A percentile compares a stretch with the other conserved stretches of the same genome.
phyloP scores from a whole-genome alignment of 2,113 vertebrate species.

The Gymnobelideus leadbeateri region DNA sequence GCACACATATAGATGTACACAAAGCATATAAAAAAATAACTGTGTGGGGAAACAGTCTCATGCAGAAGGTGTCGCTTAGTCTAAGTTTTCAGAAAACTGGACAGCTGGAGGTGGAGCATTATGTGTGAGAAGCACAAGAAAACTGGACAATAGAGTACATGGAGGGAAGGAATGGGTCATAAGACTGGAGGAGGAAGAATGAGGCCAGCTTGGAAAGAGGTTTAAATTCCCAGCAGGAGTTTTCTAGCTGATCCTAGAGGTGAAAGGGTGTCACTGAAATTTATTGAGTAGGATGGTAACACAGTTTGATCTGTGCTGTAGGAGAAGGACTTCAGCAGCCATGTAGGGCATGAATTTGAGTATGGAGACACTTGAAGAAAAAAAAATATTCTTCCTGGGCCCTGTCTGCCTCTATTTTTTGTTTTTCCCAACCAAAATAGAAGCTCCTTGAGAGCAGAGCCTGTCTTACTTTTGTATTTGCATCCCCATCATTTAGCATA shows the following conservation, averaged over 20 bases:
- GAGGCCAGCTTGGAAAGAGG: neutral
- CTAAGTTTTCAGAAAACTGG: neutral
- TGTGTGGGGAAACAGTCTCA: neutral
- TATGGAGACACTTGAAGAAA: neutral
- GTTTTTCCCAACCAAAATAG: neutral
- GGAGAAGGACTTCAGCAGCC: neutral
- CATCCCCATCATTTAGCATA: neutral
- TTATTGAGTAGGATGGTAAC: neutral
- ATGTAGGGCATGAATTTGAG: neutral
- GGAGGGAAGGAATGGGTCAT: neutral
- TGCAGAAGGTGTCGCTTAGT: neutral
- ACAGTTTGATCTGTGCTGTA: neutral
- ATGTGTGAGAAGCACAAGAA: neutral
- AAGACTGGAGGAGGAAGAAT: neutral
- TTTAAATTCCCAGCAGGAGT: neutral
- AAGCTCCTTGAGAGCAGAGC: neutral
- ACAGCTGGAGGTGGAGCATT: neutral
- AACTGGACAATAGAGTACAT: neutral
- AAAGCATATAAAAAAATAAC: neutral
- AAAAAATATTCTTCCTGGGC: neutral
- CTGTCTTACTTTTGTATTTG: neutral
- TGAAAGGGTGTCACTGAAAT: neutral
- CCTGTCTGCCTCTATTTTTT: neutral
- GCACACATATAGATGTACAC: neutral
- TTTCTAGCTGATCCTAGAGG: neutral